Evolutionary conservation across 2,888 invertebrate genomes (phyloP).

Genomic region (Hoplodrina blanda): DNA sequence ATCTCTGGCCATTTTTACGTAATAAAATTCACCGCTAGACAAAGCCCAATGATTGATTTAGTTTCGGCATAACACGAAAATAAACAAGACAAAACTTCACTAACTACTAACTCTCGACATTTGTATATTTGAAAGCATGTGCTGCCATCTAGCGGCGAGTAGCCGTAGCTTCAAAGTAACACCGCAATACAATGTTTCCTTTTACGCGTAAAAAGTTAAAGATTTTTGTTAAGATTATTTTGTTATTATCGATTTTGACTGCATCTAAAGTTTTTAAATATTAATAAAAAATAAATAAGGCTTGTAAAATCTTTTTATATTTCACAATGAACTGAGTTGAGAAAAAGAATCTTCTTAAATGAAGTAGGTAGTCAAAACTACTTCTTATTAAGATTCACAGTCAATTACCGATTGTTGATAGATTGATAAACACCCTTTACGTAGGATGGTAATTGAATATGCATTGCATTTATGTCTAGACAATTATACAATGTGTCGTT

Average conservation of each 20-base stretch:
- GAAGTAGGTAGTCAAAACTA: neutral
- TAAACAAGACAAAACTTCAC: neutral
- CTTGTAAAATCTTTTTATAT: no score
- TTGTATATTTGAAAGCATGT: conserved; percentile 17
- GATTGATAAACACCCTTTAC: conserved; percentile 35
- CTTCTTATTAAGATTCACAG: conserved; percentile 4
- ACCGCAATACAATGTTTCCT: no score
- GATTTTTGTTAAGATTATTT: neutral
- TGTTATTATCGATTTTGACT: neutral
- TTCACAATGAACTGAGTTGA: no score
- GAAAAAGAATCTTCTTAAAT: no score
- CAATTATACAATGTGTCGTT: conserved; percentile 36
- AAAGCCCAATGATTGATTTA: no score
- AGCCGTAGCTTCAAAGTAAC: conserved; percentile 54
- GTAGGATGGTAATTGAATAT: conserved; percentile 47
- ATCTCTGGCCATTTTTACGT: no score
- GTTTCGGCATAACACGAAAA: neutral
- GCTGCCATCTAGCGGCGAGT: conserved; percentile 76
- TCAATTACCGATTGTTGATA: conserved; percentile 17
- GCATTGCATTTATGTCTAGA: conserved; percentile 41
- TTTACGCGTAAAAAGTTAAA: neutral
- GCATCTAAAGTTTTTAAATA: no score
- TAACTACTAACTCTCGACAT: neutral
- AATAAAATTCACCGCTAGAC: no score
- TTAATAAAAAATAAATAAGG: no score